A percentile compares a stretch with the other conserved stretches of the same genome.
phyloP scores from a whole-genome alignment of 2,797 vertebrate genomes.

The Anguilla marmorata region DNA sequence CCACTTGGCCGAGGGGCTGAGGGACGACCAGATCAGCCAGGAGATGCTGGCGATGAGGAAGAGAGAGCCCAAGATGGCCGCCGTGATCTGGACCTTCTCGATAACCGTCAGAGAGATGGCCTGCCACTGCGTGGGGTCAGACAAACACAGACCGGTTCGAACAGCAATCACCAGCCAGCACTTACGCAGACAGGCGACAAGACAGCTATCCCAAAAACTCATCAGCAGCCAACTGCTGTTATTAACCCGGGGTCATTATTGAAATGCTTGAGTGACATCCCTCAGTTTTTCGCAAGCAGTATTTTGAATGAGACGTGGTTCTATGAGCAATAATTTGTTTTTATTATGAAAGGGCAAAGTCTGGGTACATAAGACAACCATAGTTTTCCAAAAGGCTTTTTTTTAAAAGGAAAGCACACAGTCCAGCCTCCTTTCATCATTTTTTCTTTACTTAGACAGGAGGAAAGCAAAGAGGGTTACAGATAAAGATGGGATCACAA shows the following conservation, averaged over 20 bases:
- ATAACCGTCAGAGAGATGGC: constrained; percentile 98
- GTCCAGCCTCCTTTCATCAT: no score
- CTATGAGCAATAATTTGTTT: not conserved
- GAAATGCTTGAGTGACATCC: not conserved
- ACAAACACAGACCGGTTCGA: not conserved
- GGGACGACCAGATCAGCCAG: constrained; percentile 98
- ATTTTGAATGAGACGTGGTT: not conserved
- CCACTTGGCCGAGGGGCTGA: constrained; percentile 98
- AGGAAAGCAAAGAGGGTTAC: no score
- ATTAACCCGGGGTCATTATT: not conserved
- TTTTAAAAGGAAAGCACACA: no score
- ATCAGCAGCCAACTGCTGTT: not conserved
- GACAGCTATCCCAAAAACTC: not conserved
- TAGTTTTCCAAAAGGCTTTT: no score
- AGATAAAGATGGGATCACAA: no score
- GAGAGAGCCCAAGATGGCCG: constrained; percentile 93
- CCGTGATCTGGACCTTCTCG: constrained; percentile 98
- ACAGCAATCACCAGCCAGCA: not conserved
- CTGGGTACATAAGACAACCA: constrained; percentile 2
- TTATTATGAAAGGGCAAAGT: not conserved
- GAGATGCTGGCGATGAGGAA: constrained; percentile 99
- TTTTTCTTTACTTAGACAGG: no score
- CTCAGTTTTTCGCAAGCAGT: not conserved
- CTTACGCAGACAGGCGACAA: not conserved
- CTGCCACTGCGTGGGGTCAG: constrained; percentile 83